Percentiles rank a stretch among this genome's conserved stretches.
Conservation (phyloP, 2,797 vertebrate genomes). For the Lagocephalus sceleratus region DNA sequence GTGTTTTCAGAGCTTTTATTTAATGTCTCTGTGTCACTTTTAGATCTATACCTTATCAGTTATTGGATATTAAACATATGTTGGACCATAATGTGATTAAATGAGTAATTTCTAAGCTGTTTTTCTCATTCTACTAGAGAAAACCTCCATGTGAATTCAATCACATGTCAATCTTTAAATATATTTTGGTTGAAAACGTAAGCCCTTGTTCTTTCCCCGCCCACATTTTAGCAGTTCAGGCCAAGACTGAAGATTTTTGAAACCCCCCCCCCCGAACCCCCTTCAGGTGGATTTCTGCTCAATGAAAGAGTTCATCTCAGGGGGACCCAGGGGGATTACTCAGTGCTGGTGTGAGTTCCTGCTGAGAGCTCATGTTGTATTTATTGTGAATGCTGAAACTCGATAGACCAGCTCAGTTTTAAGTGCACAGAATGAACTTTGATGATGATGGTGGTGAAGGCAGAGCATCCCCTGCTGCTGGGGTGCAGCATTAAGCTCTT, state of each 20-base stretch:
- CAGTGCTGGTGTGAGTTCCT: constrained; percentile 37
- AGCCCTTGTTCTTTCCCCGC: constrained; percentile 13
- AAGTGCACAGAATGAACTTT: constrained; percentile 54
- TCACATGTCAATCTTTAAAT: no score
- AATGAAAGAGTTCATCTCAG: constrained; percentile 35
- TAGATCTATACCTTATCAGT: no score
- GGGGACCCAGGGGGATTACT: constrained; percentile 46
- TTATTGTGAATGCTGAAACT: constrained; percentile 59
- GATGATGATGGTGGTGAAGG: constrained; percentile 55
- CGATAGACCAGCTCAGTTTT: constrained; percentile 55
- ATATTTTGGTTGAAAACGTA: constrained; percentile 11
- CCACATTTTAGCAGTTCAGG: constrained; percentile 41
- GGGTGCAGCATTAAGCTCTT: constrained; percentile 35
- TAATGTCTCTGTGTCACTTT: no score
- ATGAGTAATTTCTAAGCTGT: no score
- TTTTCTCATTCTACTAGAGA: no score
- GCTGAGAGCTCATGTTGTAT: constrained; percentile 38
- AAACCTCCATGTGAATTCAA: no score
- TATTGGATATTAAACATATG: no score
- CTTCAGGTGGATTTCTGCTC: constrained; percentile 40
- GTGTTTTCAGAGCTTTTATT: no score
- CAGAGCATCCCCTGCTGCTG: constrained; percentile 33
- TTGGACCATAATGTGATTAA: no score
- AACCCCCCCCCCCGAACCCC: no score
- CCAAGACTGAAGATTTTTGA: constrained; percentile 18